Conservation (phyloP, 2,797 vertebrate species). For the Silurus lanzhouensis region DNA sequence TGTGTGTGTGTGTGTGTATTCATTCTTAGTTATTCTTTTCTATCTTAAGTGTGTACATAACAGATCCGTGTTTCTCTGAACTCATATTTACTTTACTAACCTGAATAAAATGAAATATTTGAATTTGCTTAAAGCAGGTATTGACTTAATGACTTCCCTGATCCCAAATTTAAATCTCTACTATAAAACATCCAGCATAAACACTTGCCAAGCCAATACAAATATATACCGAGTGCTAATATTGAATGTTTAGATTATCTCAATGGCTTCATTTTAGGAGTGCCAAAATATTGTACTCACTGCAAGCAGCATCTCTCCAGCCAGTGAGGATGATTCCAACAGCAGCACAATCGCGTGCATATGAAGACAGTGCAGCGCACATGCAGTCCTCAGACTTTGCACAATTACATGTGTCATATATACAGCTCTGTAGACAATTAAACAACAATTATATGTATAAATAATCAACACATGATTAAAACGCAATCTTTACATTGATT, state of each 20-base stretch:
- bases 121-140: neutral
- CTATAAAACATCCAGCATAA: neutral
- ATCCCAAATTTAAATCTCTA: neutral
- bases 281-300: slow-evolving; percentile 62
- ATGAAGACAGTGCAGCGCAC: slow-evolving; percentile 76
- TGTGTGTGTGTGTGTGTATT: neutral
- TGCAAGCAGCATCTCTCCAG: slow-evolving; percentile 73
- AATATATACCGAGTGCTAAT: neutral
- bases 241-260: neutral
- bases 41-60: neutral
- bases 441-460: neutral
- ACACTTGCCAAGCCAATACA: neutral
- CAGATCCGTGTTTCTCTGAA: neutral
- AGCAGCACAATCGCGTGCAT: slow-evolving; percentile 72
- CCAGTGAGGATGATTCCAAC: slow-evolving; percentile 64
- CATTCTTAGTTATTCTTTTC: neutral
- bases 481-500: neutral
- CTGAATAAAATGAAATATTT: neutral
- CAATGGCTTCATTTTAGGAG: neutral
- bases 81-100: slow-evolving; percentile 6
- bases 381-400: slow-evolving; percentile 76
- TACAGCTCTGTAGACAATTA: slow-evolving; percentile 65
- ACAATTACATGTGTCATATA: slow-evolving; percentile 77
- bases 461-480: neutral
- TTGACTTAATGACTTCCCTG: slow-evolving; percentile 5